Base-by-base conservation (phyloP, 2,888 invertebrate genomes). In the Lepetodrilus schrolli region DNA sequence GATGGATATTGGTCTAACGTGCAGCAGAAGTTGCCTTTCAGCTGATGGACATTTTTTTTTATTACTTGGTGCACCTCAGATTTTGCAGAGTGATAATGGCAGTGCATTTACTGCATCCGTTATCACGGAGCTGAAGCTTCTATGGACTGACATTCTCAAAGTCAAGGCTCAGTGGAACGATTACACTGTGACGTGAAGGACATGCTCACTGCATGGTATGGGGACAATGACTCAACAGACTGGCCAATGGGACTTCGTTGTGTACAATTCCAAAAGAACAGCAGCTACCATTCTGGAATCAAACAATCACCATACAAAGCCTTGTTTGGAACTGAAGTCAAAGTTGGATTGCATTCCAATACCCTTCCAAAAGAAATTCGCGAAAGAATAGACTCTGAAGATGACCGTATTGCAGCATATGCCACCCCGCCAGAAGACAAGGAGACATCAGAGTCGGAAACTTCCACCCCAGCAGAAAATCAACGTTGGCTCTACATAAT, bases 141-240 rank as follows among this genome's bases (percentile, higher is more conserved):
- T n/a, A n/a, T n/a, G n/a, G n/a, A n/a, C n/a, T n/a, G n/a, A n/a
- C n/a, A n/a, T n/a, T n/a, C n/a, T n/a, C n/a, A n/a, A n/a, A n/a
- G n/a, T n/a, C n/a, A n/a, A n/a, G n/a, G n/a, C n/a, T 66, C 58
- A 34, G 72, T 72, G 5, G 73, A 76, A 71, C 21, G 74, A n/a
- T 74, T 68, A 3, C 75, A 78, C 66, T 20, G 74, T 49, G 79
- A 80, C 71, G 75, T 80, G 5, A 78, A 78, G 65, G 75, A 79
- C 69, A 79, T 77, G 66, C 51, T 80, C 17, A 68, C 74, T 30
- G 75, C 78, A 2, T 80, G 79, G 78, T 66, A 78, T 75, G n/a
- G 37, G 36, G 71, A 72, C 10, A 77, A 74, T 66, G 36, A 72
- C 5, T 75, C 74, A 3, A 50, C 43, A 30, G 65, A 75, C 48